Conservation (phyloP, 2,888 invertebrate species). For the Sminthurinus aureus region DNA sequence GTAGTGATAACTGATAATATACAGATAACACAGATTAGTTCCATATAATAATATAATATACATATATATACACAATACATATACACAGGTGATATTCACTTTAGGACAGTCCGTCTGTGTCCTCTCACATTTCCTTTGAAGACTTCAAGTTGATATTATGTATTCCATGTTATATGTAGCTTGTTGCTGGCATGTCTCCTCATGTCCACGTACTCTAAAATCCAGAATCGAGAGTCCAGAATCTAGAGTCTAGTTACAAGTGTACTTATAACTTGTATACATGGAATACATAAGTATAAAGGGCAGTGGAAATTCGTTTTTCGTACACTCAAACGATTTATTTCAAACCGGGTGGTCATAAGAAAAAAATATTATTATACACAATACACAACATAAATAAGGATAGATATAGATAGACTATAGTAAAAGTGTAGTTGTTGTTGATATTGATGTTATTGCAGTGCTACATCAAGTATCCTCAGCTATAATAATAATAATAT, state of each 20-base stretch:
- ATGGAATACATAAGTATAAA: neutral
- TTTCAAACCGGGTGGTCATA: constrained; percentile 31
- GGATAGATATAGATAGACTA: too few species aligned
- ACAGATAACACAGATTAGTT: too few species aligned
- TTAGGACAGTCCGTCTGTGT: neutral
- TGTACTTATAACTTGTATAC: neutral
- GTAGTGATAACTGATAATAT: too few species aligned
- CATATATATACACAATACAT: neutral
- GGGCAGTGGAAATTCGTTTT: neutral
- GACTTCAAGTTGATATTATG: neutral
- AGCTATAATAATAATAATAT: too few species aligned
- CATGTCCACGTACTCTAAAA: neutral
- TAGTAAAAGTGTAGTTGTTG: too few species aligned
- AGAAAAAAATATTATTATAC: neutral
- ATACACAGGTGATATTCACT: neutral
- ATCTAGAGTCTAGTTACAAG: neutral
- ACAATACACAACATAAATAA: too few species aligned
- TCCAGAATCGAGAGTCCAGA: too few species aligned
- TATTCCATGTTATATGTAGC: neutral
- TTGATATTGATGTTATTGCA: too few species aligned
- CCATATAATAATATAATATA: neutral
- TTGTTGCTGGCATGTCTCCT: too few species aligned
- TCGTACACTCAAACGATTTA: constrained; percentile 1
- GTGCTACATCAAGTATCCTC: too few species aligned
- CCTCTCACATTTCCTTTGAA: neutral